Evolutionary conservation across 2,888 invertebrate species (phyloP).

Genomic region (Geotrupes spiniger): DNA sequence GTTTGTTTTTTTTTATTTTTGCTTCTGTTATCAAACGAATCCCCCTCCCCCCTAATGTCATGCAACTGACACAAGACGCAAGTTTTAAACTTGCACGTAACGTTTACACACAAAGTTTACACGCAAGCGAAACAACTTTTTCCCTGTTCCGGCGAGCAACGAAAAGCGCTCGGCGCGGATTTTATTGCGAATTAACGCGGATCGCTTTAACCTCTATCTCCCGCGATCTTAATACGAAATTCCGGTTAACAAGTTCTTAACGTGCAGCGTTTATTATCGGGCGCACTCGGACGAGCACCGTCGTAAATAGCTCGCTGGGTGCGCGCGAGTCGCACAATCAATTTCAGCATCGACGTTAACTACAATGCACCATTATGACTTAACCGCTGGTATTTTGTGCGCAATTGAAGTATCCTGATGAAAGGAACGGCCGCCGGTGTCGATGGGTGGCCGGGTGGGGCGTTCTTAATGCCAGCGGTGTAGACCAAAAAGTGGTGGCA

Average conservation of each 20-base stretch:
- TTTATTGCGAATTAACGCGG: not conserved
- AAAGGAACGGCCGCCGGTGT: conserved; percentile 21
- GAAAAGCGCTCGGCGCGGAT: no score
- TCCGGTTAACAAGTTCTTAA: conserved; percentile 4
- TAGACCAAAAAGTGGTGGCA: no score
- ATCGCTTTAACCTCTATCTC: conserved; percentile 8
- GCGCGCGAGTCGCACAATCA: conserved; percentile 1
- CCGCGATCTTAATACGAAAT: conserved; percentile 7
- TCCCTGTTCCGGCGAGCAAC: no score
- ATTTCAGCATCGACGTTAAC: not conserved
- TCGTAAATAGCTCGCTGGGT: not conserved
- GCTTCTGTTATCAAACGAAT: no score
- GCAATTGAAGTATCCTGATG: conserved; percentile 20
- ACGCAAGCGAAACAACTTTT: no score
- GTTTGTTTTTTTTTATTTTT: no score
- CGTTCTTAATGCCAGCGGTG: no score
- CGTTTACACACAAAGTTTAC: no score
- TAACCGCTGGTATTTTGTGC: conserved; percentile 11
- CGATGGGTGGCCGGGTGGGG: conserved; percentile 23
- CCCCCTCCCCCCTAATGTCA: no score
- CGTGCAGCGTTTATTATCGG: conserved; percentile 4
- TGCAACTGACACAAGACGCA: no score
- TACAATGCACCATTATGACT: conserved; percentile 2
- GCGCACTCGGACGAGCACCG: not conserved
- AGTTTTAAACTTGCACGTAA: no score